Evolutionary conservation across 2,797 vertebrate species (phyloP).

Genomic region (Acipenser oxyrinchus): DNA sequence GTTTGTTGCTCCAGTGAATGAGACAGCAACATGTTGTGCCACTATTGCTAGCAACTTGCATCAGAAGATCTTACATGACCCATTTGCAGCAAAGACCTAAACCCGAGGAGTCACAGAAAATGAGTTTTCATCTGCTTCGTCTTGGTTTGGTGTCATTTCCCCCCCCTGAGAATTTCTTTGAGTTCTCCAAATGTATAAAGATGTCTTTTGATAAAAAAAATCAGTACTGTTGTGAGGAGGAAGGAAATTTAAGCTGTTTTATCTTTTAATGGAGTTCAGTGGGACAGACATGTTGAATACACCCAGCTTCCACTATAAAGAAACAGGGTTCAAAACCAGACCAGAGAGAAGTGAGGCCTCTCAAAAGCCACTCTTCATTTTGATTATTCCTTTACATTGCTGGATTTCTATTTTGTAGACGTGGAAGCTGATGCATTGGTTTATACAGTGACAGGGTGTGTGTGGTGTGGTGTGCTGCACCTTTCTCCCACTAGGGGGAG

Average conservation of each 20-base stretch:
- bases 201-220: background rate
- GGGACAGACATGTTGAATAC: constrained; percentile 45
- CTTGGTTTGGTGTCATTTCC: background rate
- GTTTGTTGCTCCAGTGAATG: too few relatives aligned
- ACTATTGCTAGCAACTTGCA: background rate
- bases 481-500: too few relatives aligned
- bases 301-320: constrained; percentile 31
- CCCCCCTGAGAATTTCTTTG: background rate
- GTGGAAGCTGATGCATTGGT: too few relatives aligned
- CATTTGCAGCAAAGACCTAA: too few relatives aligned
- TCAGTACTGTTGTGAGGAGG: constrained; percentile 33
- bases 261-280: constrained; percentile 52
- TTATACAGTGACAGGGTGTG: too few relatives aligned
- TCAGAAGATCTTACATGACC: background rate
- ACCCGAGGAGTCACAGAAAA: too few relatives aligned
- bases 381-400: too few relatives aligned
- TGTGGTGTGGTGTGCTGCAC: too few relatives aligned
- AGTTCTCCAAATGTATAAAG: background rate
- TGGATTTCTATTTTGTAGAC: too few relatives aligned
- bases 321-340: constrained; percentile 50
- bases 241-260: constrained; percentile 58
- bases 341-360: constrained; percentile 31
- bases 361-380: too few relatives aligned
- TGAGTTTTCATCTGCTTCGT: background rate
- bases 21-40: background rate